Conservation (phyloP, 2,113 vertebrate species). For the Shinisaurus crocodilurus region DNA sequence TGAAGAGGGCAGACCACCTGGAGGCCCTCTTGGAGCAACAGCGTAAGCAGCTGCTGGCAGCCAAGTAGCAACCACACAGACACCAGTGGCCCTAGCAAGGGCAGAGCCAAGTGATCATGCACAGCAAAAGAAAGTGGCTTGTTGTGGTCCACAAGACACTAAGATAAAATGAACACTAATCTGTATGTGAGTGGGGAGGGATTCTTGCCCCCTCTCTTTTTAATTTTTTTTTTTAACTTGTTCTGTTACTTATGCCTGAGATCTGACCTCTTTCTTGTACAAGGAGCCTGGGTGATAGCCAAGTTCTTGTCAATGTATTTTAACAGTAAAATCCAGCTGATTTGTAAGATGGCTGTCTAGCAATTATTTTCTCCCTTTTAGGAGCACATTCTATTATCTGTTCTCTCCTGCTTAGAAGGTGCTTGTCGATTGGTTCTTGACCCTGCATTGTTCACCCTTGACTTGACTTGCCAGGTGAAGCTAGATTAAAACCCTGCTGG, state of each 20-base stretch:
- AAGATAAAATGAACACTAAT: constrained; percentile 11
- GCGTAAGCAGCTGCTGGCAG: constrained; percentile 76
- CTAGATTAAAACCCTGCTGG: background rate
- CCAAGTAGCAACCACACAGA: constrained; percentile 69
- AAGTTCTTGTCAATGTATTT: constrained; percentile 5
- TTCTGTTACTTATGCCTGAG: constrained; percentile 64
- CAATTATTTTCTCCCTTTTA: background rate
- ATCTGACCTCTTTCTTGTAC: constrained; percentile 34
- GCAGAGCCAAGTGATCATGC: background rate
- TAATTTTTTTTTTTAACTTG: background rate
- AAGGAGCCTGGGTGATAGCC: background rate
- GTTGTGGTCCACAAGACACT: background rate
- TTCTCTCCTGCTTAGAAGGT: background rate
- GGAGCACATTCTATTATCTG: rapidly evolving
- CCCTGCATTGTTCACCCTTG: background rate
- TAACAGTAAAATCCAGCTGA: constrained; percentile 55
- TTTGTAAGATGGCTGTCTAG: constrained; percentile 40
- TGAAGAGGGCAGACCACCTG: constrained; percentile 88
- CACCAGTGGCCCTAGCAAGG: background rate
- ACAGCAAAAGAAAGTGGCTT: background rate
- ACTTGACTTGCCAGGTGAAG: too few species aligned
- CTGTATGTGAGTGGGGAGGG: background rate
- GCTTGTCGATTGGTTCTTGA: background rate
- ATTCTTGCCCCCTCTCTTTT: rapidly evolving
- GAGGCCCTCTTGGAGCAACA: constrained; percentile 90